These are phyloP conservation scores for Tragelaphus buxtoni DNA, from an alignment of 2,113 vertebrate species.

Conservation along the genomic window DNA sequence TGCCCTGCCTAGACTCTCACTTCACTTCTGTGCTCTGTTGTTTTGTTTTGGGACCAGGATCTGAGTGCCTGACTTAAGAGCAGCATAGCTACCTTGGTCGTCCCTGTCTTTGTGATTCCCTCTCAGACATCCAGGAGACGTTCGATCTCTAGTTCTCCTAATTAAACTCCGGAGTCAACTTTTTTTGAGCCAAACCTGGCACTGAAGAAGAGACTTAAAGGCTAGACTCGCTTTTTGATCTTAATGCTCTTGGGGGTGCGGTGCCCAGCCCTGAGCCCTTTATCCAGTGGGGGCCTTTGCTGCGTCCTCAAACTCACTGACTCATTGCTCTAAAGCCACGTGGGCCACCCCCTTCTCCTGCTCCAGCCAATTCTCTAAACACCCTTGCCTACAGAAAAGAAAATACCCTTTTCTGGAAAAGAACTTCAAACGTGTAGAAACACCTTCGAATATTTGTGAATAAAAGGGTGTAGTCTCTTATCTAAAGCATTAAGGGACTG, in stretches of 20 bases:
- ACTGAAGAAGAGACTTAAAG: neutral
- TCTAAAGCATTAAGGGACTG: neutral
- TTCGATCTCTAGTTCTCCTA: neutral
- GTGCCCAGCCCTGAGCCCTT: neutral
- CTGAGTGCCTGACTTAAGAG: neutral
- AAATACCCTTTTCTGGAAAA: constrained; percentile 34
- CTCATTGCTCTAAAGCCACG: neutral
- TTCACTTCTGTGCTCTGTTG: neutral
- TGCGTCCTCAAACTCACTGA: neutral
- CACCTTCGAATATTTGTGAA: constrained; percentile 7
- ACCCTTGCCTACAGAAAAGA: neutral
- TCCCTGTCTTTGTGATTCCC: neutral
- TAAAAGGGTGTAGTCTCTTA: constrained; percentile 38
- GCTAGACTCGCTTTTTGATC: neutral
- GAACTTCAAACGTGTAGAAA: constrained; percentile 42
- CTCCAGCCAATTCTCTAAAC: neutral
- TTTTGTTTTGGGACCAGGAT: neutral
- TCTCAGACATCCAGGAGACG: neutral
- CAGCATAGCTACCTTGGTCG: rapidly evolving
- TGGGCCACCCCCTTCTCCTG: neutral
- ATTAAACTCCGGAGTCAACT: neutral
- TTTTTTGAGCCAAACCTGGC: neutral
- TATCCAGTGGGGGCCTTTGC: neutral
- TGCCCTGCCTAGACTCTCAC: neutral
- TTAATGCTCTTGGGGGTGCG: neutral